Evolutionary conservation across 2,888 invertebrate species (phyloP).

Genomic region (Melolontha melolontha): DNA sequence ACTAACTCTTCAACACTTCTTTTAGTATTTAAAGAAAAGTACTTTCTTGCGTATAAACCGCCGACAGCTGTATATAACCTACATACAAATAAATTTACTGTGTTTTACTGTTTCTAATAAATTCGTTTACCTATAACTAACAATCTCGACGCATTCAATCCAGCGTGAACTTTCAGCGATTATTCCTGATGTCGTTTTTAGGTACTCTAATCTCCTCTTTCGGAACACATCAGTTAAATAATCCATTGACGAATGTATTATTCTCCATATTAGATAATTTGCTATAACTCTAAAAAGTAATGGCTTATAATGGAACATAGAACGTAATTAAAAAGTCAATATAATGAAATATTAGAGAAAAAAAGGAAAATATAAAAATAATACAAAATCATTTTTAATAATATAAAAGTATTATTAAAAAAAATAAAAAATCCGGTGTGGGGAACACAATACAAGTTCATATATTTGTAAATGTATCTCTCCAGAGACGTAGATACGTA

Average conservation of each 20-base stretch:
- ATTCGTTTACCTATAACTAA: slow-evolving; percentile 76
- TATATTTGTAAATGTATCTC: too few species aligned
- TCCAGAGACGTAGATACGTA: too few species aligned
- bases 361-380: too few species aligned
- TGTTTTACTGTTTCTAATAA: too few species aligned
- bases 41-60: slow-evolving; percentile 87
- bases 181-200: slow-evolving; percentile 83
- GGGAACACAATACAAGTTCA: too few species aligned
- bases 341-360: too few species aligned
- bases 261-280: slow-evolving; percentile 95
- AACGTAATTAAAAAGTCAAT: too few species aligned
- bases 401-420: too few species aligned
- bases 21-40: slow-evolving; percentile 88
- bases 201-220: slow-evolving; percentile 83
- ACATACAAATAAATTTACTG: slow-evolving; percentile 43
- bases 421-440: too few species aligned
- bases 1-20: slow-evolving; percentile 89
- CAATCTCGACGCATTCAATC: slow-evolving; percentile 90
- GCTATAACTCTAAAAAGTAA: slow-evolving; percentile 73
- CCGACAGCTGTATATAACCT: slow-evolving; percentile 84
- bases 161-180: slow-evolving; percentile 88
- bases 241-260: slow-evolving; percentile 82
- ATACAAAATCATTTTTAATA: too few species aligned
- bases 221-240: slow-evolving; percentile 84
- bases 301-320: not conserved